Evolutionary conservation across 2,888 invertebrate genomes (phyloP), one percentile per base, ranked within the genome.

Genomic region (Papilio gigon): DNA sequence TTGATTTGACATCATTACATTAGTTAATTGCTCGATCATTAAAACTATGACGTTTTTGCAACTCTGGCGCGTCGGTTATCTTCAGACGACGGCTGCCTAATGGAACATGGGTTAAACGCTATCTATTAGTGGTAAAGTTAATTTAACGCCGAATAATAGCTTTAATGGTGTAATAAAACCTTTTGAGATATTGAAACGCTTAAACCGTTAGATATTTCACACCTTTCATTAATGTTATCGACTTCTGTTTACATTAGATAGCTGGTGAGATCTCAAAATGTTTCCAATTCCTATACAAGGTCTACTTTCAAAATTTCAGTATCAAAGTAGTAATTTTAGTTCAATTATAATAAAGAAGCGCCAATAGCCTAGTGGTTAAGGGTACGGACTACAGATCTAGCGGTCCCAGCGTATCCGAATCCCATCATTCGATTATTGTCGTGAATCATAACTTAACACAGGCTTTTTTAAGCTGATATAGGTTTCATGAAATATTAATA

Each of bases 1-100:
- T 50, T 27, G 59, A 68, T 58, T 68, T 50, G 59, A 64, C 68
- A 59, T 63, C 58, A 59, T 64, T 68, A 59, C 63, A 59, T 64
- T 59, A 47, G 20, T 63, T 67, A 67, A 67, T 67, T 67, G 67
- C 62, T 30, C 58, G 42, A 40, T 44, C 53, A 63, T 67, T 67
- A 67, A 62, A 56, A 63, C 67, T 25, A 27, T 67, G 66, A 40
- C 50, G 62, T 67, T 67, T 63, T 67, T 67, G 67, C 62, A 60
- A 66, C 50, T 60, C 22, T 27, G 50, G 60, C 22, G 60, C 35
- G 50, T 66, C 60, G 47, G 47, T 60, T 66, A 66, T 33, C 47
- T 20, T 60, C 50, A 50, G 35, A 60, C n/a, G 35, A 65, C 22
- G 20, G 20, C 33, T n/a, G n/a, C 8, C 22, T 44, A n/a, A 44